Evolutionary conservation across 2,113 vertebrate species (phyloP), one percentile per base, ranked within the genome.

Genomic region (Rutilus rutilus): DNA sequence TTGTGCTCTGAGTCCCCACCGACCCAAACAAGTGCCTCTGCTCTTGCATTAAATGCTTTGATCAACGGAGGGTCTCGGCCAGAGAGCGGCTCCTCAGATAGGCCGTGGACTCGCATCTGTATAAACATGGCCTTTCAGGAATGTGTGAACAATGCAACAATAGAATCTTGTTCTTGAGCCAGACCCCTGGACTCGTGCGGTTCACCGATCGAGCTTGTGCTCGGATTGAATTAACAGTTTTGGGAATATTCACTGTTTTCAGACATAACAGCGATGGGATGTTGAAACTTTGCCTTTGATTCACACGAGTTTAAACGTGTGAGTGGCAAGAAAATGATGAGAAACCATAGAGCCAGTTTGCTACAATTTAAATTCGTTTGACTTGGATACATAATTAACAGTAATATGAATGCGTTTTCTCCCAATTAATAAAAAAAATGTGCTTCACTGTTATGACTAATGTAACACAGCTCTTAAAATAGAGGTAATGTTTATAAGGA

Each of bases 21-120:
- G 89, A 86, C 95, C 94, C 96, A 96, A 95, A 96, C 96, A 96
- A 96, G 95, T 96, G 94, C 95, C 96, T 95, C 94, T 93, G 92
- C 95, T 94, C 94, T 95, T 93, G 95, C 85, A 91, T 94, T 89
- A 91, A 94, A 94, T 95, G 95, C 97, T 99, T 99, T 99, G 97
- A 99, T 99, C 97, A 96, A 89, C 86, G 4, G 95, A 96, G 94
- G 96, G 95, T 95, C 95, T 95, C 50, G 62, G 95, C 94, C 93
- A 92, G 95, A 91, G 94, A 93, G 93, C 92, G 94, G 93, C 93
- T 95, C 96, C 96, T 97, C 94, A 73, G 89, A 89, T 92, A 83
- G 91, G 92, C 97, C 95, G 96, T 96, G 95, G 96, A 93, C 95
- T 94, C 92, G 95, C 97, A 99, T 99, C 98, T 99, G 98, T 98